Evolutionary conservation across 2,797 vertebrate genomes (phyloP).

Genomic region (Botia kubotai): DNA sequence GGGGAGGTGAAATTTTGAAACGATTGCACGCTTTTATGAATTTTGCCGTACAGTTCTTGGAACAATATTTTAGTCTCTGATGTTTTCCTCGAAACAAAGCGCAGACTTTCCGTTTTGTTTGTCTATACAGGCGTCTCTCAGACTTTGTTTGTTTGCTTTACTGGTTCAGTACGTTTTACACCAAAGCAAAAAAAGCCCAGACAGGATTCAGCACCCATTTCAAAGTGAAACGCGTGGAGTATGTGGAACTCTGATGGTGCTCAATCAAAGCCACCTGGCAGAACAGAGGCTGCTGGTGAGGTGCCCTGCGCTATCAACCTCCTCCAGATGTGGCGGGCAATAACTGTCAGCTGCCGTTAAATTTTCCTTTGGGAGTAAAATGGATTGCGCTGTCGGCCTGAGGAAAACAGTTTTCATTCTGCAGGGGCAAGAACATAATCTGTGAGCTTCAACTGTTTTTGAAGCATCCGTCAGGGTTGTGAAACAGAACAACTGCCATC

Average conservation of each 20-base stretch:
- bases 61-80: background rate
- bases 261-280: conserved; percentile 50
- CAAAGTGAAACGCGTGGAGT: conserved; percentile 26
- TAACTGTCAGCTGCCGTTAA: conserved; percentile 66
- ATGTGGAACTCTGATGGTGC: conserved; percentile 25
- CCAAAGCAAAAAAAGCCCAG: conserved; percentile 42
- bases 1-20: conserved; percentile 4
- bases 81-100: conserved; percentile 29
- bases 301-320: conserved; percentile 55
- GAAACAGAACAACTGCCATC: conserved; percentile 63
- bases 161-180: conserved; percentile 37
- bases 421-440: conserved; percentile 15
- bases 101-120: background rate
- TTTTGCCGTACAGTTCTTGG: conserved; percentile 15
- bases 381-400: conserved; percentile 53
- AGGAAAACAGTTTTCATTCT: conserved; percentile 54
- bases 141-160: conserved; percentile 45
- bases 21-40: conserved; percentile 1
- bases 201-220: conserved; percentile 27
- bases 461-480: conserved; percentile 62
- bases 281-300: conserved; percentile 39
- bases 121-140: conserved; percentile 18
- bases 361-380: conserved; percentile 60
- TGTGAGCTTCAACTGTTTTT: conserved; percentile 48
- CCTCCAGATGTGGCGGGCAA: conserved; percentile 69